Percentiles rank a stretch among this genome's conserved stretches.
phyloP scores from a whole-genome alignment of 2,113 vertebrate genomes.

The Cervus canadensis region DNA sequence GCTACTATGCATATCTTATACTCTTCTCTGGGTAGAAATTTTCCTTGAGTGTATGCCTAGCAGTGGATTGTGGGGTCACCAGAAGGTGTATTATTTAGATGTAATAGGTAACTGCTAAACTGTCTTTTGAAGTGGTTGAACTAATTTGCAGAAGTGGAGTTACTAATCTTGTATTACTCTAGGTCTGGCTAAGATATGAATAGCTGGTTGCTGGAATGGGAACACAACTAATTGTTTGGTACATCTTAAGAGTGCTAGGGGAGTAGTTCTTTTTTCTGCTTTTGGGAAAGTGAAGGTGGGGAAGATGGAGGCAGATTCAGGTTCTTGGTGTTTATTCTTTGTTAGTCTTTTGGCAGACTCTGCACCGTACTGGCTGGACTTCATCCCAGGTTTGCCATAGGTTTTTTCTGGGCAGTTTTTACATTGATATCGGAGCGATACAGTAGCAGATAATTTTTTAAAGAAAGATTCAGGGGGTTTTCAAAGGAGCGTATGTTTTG shows the following conservation, averaged over 20 bases:
- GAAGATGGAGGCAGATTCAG: background rate
- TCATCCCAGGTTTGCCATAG: background rate
- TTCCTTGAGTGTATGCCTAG: background rate
- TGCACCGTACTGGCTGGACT: background rate
- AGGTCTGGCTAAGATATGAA: background rate
- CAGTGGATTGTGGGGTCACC: background rate
- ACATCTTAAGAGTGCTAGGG: background rate
- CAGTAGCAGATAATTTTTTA: background rate
- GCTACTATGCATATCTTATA: background rate
- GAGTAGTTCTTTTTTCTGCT: background rate
- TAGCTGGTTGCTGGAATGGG: background rate
- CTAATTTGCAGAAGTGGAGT: background rate
- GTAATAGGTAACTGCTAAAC: background rate
- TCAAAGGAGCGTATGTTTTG: background rate
- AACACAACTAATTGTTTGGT: background rate
- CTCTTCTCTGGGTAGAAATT: background rate
- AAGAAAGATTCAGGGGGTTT: background rate
- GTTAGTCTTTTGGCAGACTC: background rate
- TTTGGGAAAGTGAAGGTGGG: background rate
- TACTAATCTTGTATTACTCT: background rate
- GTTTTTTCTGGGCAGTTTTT: background rate
- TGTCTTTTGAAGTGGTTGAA: background rate
- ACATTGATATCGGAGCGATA: background rate
- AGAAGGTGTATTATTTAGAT: background rate
- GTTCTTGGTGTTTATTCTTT: background rate